These are phyloP conservation scores for Copidosoma aretas DNA, from an alignment of 2,888 invertebrate genomes.

Conservation along the genomic window DNA sequence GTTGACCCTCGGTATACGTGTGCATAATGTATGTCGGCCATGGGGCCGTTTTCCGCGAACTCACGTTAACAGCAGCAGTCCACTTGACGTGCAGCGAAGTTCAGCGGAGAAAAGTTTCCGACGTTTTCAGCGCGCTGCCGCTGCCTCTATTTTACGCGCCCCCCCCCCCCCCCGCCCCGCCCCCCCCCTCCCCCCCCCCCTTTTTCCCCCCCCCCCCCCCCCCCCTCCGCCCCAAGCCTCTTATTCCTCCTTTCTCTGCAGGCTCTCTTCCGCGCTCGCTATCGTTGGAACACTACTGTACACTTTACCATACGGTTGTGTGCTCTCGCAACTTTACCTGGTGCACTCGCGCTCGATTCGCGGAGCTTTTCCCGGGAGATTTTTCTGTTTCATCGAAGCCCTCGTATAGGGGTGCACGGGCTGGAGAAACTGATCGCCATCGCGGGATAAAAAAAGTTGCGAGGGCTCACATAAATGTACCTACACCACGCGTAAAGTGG, in stretches of 20 bases:
- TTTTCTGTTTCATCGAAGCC: background rate
- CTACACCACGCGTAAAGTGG: slow-evolving; percentile 7
- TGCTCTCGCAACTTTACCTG: too few relatives aligned
- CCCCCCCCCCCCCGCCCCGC: background rate
- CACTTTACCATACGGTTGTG: too few relatives aligned
- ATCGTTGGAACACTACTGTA: too few relatives aligned
- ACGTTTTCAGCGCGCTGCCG: slow-evolving; percentile 7
- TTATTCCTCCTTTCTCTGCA: too few relatives aligned
- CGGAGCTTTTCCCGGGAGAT: background rate
- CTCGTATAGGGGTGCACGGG: too few relatives aligned
- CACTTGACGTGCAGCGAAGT: slow-evolving; percentile 15
- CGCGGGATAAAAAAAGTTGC: slow-evolving; percentile 1
- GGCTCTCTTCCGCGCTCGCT: too few relatives aligned
- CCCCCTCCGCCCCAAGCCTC: background rate
- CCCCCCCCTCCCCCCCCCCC: too few relatives aligned
- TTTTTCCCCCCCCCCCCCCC: too few relatives aligned
- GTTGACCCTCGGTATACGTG: background rate
- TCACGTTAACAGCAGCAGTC: slow-evolving; percentile 7
- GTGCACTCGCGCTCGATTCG: too few relatives aligned
- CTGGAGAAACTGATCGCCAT: background rate
- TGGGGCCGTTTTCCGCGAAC: slow-evolving; percentile 16
- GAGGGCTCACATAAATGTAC: background rate
- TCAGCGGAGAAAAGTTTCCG: slow-evolving; percentile 17
- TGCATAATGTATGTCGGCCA: too few relatives aligned
- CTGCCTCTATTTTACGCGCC: background rate